These are phyloP conservation scores for Platerodrilus igneus DNA, from an alignment of 2,888 invertebrate genomes.

Conservation along the genomic window DNA sequence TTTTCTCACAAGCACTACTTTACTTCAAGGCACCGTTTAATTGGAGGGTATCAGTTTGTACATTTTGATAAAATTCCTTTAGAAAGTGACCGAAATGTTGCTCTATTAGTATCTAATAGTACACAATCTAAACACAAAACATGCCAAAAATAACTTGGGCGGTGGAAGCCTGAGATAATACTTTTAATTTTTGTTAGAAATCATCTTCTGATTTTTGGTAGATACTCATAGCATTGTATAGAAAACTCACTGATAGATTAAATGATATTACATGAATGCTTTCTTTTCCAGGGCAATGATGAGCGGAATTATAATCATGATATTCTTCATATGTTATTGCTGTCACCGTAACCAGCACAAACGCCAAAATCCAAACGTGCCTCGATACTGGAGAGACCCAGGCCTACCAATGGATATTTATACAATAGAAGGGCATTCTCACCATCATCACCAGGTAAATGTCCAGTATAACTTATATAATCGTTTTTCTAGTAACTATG, in stretches of 20 bases:
- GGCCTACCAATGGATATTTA: slow-evolving; percentile 54
- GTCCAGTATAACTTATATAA: too few relatives aligned
- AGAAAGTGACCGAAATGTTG: too few relatives aligned
- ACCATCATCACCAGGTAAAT: slow-evolving; percentile 46
- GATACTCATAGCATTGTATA: neutral
- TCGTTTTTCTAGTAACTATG: neutral
- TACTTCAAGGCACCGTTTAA: too few relatives aligned
- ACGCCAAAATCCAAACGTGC: slow-evolving; percentile 41
- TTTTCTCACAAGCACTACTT: too few relatives aligned
- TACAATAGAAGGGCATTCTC: slow-evolving; percentile 54
- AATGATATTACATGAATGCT: neutral
- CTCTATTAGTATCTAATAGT: too few relatives aligned
- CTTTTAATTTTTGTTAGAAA: too few relatives aligned
- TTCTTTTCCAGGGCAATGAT: slow-evolving; percentile 64
- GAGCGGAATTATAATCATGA: slow-evolving; percentile 70
- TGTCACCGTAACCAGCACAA: slow-evolving; percentile 59
- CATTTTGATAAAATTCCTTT: too few relatives aligned
- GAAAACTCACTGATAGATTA: neutral
- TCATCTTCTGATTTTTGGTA: too few relatives aligned
- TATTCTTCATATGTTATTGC: slow-evolving; percentile 73
- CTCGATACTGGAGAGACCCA: slow-evolving; percentile 52
- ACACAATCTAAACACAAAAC: too few relatives aligned
- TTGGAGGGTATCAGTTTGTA: too few relatives aligned
- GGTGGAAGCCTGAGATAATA: too few relatives aligned
- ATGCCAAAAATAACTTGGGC: too few relatives aligned